phyloP scores from a whole-genome alignment of 2,888 invertebrate species.

The Muschampia plurimacula region DNA sequence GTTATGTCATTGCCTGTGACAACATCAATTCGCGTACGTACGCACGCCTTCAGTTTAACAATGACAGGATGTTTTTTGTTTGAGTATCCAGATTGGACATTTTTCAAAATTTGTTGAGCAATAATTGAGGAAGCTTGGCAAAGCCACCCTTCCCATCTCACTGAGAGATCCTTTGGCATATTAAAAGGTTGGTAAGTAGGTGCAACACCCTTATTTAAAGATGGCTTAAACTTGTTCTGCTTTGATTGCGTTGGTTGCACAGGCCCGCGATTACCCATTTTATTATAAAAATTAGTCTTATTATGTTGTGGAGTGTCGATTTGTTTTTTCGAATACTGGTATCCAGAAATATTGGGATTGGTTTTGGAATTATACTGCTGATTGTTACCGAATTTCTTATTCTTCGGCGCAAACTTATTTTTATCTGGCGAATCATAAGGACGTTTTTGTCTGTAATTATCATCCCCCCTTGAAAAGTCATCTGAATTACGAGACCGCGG shows the following conservation, averaged over 20 bases:
- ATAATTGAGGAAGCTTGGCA: constrained; percentile 32
- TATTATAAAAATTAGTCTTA: not conserved
- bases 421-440: constrained; percentile 16
- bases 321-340: not conserved
- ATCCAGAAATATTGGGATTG: not conserved
- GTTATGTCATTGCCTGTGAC: constrained; percentile 43
- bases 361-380: constrained; percentile 9
- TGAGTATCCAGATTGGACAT: not conserved
- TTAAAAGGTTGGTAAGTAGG: not conserved
- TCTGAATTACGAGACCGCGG: constrained; percentile 2
- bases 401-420: constrained; percentile 8
- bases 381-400: constrained; percentile 22
- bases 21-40: constrained; percentile 49
- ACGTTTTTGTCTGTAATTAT: constrained; percentile 20
- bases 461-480: not conserved
- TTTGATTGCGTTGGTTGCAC: not conserved
- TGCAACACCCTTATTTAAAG: not conserved
- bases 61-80: constrained; percentile 15
- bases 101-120: constrained; percentile 33
- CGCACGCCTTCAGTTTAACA: constrained; percentile 44
- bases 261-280: not conserved
- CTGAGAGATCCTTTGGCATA: not conserved
- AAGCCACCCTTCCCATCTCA: constrained; percentile 32
- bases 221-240: not conserved
- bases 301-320: not conserved